Evolutionary conservation across 2,113 vertebrate genomes (phyloP).

Genomic region (Chlorodrepanis virens): DNA sequence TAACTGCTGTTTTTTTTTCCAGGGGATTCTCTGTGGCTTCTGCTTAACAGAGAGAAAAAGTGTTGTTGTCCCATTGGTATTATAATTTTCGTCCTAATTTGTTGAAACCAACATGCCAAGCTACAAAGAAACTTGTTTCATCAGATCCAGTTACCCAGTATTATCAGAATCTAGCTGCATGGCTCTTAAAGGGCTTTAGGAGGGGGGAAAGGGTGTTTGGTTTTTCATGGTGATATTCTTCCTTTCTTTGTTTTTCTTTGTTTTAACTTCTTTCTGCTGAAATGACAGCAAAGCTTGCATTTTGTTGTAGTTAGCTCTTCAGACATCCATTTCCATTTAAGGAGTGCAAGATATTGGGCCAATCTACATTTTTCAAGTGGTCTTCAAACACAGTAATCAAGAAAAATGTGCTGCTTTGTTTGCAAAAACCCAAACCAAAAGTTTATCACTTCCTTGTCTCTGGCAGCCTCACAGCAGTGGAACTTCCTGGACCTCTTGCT

Average conservation of each 20-base stretch:
- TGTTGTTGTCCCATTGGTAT: rapidly evolving
- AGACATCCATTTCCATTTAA: not conserved
- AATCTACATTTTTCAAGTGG: not conserved
- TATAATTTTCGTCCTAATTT: not conserved
- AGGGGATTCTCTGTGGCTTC: not conserved
- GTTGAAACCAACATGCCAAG: not conserved
- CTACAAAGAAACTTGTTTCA: not conserved
- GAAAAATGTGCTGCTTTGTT: not conserved
- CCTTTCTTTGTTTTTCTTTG: not conserved
- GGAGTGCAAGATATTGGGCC: not conserved
- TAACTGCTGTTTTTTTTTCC: not conserved
- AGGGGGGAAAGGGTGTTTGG: not conserved
- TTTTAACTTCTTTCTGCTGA: not conserved
- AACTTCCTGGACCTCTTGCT: not conserved
- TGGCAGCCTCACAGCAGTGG: not conserved
- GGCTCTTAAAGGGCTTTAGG: not conserved
- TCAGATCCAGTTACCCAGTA: not conserved
- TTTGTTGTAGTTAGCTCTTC: not conserved
- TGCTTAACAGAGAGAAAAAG: not conserved
- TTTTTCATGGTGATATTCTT: not conserved
- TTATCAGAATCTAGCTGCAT: not conserved
- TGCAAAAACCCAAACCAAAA: not conserved
- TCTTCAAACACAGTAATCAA: not conserved
- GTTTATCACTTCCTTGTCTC: not conserved
- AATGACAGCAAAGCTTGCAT: not conserved